Percentiles rank a stretch among this genome's conserved stretches.
Evolutionary conservation across 2,888 invertebrate genomes (phyloP).

Genomic region (Theodoxus fluviatilis): DNA sequence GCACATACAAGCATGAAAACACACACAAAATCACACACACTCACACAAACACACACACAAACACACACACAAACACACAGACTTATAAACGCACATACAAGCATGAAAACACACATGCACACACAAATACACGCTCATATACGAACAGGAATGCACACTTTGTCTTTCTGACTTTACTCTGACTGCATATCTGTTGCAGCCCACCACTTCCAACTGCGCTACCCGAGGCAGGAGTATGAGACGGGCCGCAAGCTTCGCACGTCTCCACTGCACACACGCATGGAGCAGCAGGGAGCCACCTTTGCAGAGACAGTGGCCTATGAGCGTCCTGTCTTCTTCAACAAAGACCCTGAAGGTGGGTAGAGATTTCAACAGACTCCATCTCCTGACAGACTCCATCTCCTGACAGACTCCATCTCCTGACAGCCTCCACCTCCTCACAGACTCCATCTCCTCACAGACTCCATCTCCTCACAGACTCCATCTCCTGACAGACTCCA

Average conservation of each 20-base stretch:
- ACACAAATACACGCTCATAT: not conserved
- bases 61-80: not conserved
- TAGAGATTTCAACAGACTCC: constrained; percentile 62
- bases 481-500: too few species aligned
- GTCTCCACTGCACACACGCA: constrained; percentile 92
- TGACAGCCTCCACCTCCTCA: not conserved
- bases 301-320: constrained; percentile 98
- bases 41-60: constrained; percentile 2
- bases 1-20: not conserved
- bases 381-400: not conserved
- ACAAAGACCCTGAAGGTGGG: constrained; percentile 30
- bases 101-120: not conserved
- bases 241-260: constrained; percentile 73
- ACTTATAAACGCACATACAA: not conserved
- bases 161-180: too few species aligned
- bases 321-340: constrained; percentile 91
- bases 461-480: too few species aligned
- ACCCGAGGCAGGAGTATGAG: constrained; percentile 45
- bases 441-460: not conserved
- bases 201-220: constrained; percentile 42
- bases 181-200: constrained; percentile 43
- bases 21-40: constrained; percentile 2
- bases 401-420: not conserved
- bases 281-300: constrained; percentile 89
- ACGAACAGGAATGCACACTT: not conserved